Conservation (phyloP, 2,113 vertebrate species). For the Cinclus cinclus region DNA sequence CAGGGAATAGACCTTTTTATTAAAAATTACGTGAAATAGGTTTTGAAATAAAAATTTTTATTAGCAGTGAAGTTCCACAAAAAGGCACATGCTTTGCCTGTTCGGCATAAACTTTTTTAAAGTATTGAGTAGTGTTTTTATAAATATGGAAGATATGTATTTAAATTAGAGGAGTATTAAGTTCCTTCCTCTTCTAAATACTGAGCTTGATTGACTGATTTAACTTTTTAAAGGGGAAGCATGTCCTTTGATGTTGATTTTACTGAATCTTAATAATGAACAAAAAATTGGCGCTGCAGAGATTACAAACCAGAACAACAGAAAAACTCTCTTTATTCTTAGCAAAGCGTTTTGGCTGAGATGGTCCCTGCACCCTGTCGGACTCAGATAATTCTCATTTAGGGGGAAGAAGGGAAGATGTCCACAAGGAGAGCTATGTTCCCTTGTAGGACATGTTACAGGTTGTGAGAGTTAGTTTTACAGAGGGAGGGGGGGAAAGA, state of each 20-base stretch:
- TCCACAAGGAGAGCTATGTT: neutral
- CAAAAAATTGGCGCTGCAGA: neutral
- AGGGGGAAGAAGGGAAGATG: neutral
- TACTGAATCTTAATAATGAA: neutral
- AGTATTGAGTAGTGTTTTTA: neutral
- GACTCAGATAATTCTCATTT: neutral
- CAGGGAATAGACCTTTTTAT: neutral
- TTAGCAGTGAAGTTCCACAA: neutral
- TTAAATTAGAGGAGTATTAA: neutral
- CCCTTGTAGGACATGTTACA: neutral
- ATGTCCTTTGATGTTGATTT: neutral
- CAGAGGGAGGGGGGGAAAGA: rapidly evolving
- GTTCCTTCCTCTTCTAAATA: neutral
- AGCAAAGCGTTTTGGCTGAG: neutral
- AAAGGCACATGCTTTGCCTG: neutral
- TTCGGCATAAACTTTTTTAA: neutral
- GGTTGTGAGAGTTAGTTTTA: neutral
- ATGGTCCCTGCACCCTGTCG: neutral
- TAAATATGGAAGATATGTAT: neutral
- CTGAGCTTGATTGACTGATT: neutral
- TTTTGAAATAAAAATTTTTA: neutral
- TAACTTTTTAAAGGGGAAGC: neutral
- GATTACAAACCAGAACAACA: neutral
- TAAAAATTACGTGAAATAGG: neutral
- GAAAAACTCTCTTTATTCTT: neutral